Evolutionary conservation across 2,113 vertebrate species (phyloP).

Genomic region (Ictalurus furcatus): DNA sequence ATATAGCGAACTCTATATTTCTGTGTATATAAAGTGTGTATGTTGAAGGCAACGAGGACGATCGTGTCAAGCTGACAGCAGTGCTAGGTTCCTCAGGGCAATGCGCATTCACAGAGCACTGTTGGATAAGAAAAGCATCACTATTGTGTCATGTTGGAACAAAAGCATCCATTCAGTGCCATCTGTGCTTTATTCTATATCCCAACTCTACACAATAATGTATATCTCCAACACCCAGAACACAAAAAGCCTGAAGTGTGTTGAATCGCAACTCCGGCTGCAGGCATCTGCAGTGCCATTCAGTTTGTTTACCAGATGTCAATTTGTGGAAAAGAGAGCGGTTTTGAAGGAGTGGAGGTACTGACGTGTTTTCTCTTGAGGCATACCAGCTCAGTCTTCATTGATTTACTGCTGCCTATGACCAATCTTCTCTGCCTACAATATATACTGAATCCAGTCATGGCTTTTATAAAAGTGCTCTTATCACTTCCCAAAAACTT

Average conservation of each 20-base stretch:
- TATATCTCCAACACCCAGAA: neutral
- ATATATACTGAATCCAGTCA: neutral
- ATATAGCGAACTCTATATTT: neutral
- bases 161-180: neutral
- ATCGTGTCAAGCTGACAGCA: neutral
- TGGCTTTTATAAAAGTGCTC: neutral
- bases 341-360: constrained; percentile 13
- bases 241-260: neutral
- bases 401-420: constrained; percentile 14
- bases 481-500: no score
- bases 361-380: constrained; percentile 23
- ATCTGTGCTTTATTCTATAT: constrained; percentile 10
- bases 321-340: neutral
- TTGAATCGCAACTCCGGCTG: neutral
- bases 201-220: neutral
- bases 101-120: neutral
- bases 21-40: neutral
- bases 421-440: neutral
- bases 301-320: constrained; percentile 30
- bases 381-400: neutral
- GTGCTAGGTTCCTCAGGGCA: constrained; percentile 1
- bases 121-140: constrained; percentile 9
- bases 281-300: neutral
- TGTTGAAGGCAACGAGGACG: neutral
- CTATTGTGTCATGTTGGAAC: constrained; percentile 17